Conservation (phyloP, 2,113 vertebrate genomes). For the Leiothrix lutea region DNA sequence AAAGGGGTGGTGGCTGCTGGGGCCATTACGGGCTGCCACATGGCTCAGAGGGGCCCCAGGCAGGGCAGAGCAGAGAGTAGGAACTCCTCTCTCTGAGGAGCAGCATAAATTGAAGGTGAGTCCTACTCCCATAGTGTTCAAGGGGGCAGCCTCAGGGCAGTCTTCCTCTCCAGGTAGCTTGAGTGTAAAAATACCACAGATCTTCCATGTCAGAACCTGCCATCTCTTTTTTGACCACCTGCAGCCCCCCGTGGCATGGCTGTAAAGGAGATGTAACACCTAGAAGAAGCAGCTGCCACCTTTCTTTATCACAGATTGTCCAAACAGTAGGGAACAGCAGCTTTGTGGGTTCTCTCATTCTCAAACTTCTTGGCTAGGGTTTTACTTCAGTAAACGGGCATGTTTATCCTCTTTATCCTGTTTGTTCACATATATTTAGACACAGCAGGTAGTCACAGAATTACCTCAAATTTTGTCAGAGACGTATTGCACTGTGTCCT, state of each 20-base stretch:
- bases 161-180: neutral
- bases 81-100: neutral
- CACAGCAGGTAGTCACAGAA: neutral
- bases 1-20: neutral
- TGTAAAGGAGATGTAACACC: neutral
- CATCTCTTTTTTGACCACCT: neutral
- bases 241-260: accelerated
- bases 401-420: neutral
- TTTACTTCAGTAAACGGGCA: neutral
- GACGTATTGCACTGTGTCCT: neutral
- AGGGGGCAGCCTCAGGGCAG: neutral
- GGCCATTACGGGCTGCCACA: neutral
- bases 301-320: neutral
- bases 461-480: neutral
- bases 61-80: neutral
- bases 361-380: neutral
- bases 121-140: accelerated
- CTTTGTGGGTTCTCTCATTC: neutral
- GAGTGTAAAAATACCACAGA: neutral
- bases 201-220: neutral
- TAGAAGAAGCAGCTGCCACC: neutral
- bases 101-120: accelerated
- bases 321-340: neutral
- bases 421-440: neutral
- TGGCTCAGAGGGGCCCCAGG: neutral